A percentile compares a stretch with the other conserved stretches of the same genome.
These are phyloP conservation scores for Oligia latruncula DNA, from an alignment of 2,888 invertebrate genomes.

Conservation along the genomic window DNA sequence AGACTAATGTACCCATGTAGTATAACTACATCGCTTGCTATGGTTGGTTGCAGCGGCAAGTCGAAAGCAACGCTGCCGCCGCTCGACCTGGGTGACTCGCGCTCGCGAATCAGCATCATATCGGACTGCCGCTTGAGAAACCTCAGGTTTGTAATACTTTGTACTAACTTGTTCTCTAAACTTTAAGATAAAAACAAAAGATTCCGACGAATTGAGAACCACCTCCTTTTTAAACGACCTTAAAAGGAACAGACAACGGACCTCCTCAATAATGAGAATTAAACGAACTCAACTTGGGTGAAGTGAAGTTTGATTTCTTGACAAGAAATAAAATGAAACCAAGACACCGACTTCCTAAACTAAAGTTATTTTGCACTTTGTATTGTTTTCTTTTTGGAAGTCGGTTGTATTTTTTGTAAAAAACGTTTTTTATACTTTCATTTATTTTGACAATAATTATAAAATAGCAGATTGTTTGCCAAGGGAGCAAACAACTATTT, in stretches of 20 bases:
- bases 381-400: neutral
- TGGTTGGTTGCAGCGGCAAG: slow-evolving; percentile 56
- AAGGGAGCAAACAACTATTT: no score
- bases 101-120: slow-evolving; percentile 79
- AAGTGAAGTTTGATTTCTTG: neutral
- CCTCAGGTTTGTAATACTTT: slow-evolving; percentile 73
- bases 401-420: neutral
- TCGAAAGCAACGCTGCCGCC: slow-evolving; percentile 75
- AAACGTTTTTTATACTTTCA: neutral
- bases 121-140: slow-evolving; percentile 84
- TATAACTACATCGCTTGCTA: neutral
- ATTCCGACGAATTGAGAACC: neutral
- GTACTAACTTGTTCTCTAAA: neutral
- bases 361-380: neutral
- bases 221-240: neutral
- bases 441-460: no score
- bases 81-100: slow-evolving; percentile 72
- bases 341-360: neutral
- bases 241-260: neutral
- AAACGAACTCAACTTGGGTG: neutral
- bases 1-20: neutral
- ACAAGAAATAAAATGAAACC: neutral
- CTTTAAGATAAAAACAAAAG: neutral
- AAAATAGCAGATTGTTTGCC: no score
- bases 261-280: neutral